Evolutionary conservation across 2,888 invertebrate species (phyloP), one percentile per base, ranked within the genome.

Genomic region (Panopea generosa): DNA sequence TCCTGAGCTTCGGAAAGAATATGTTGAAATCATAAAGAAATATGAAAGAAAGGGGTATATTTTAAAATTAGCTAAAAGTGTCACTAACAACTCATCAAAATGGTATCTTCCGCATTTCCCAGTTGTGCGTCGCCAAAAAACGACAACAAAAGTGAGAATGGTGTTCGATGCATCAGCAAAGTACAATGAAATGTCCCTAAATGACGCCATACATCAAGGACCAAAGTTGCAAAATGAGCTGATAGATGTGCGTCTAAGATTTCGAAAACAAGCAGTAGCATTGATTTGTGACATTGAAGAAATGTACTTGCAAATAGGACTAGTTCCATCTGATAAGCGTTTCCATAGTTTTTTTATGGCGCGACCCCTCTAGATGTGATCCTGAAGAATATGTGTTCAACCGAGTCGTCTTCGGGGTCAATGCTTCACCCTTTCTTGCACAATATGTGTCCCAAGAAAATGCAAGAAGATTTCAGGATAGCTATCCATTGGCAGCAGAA

Each of bases 131-230:
- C 69, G 65, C 7, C 63, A 74, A 3, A 81, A 72, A 52, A 22
- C 38, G 1, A 77, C 77, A 6, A 72, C 67, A 26, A 77, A 72
- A 52, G 60, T 60, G 7, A 38, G 81, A 20, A 69, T 83, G 6
- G 77, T 83, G 1, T 82, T 83, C 56, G 75, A 82, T 52, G 77
- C 77, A 18, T 76, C 72, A 7, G 77, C 79, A 2, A 71, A 59
- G 40, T 63, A 33, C 47, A n/a, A 63, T 14, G 68, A 62, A 2
- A 16, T 74, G 11, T 78, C 63, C 14, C 45, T 82, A 11, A 77
- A 73, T 67, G 68, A 75, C 38, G 47, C 26, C 2, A 56, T 77
- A 22, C 33, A 72, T n/a, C 61, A 60, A 33, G 82, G 81, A 7
- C 82, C 83, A 18, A 72, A 77, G 33, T 59, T 83, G 9, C 79